Evolutionary conservation across 2,888 invertebrate species (phyloP).

Genomic region (Campoplex nolae): DNA sequence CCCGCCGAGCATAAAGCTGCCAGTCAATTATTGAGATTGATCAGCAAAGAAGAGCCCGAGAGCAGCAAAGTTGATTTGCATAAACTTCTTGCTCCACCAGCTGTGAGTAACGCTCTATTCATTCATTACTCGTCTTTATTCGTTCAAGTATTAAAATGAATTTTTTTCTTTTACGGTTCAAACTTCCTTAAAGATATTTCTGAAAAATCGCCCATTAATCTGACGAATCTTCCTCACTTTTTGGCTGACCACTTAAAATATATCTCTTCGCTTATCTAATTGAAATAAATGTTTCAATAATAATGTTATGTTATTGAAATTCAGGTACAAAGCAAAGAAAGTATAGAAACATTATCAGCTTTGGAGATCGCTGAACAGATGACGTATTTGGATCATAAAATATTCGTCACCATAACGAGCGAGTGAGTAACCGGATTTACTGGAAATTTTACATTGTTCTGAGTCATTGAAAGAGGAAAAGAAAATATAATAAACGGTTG

Average conservation of each 20-base stretch:
- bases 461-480: neutral
- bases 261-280: neutral
- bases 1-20: conserved; percentile 96
- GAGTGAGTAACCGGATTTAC: conserved; percentile 89
- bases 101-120: conserved; percentile 85
- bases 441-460: neutral
- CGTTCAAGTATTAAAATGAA: no score
- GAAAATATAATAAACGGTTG: no score
- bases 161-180: no score
- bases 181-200: no score
- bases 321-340: conserved; percentile 92
- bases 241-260: neutral
- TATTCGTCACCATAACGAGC: conserved; percentile 94
- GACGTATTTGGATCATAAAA: conserved; percentile 96
- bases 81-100: conserved; percentile 89
- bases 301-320: conserved; percentile 72
- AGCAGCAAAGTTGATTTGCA: conserved; percentile 89
- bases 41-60: conserved; percentile 91
- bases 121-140: conserved; percentile 3
- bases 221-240: neutral
- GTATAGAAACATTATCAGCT: conserved; percentile 93
- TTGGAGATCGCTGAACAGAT: conserved; percentile 97
- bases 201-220: no score
- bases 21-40: conserved; percentile 91
- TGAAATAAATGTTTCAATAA: neutral